These are phyloP conservation scores for Delichon dasypus DNA, from an alignment of 2,797 vertebrate species.

Conservation along the genomic window DNA sequence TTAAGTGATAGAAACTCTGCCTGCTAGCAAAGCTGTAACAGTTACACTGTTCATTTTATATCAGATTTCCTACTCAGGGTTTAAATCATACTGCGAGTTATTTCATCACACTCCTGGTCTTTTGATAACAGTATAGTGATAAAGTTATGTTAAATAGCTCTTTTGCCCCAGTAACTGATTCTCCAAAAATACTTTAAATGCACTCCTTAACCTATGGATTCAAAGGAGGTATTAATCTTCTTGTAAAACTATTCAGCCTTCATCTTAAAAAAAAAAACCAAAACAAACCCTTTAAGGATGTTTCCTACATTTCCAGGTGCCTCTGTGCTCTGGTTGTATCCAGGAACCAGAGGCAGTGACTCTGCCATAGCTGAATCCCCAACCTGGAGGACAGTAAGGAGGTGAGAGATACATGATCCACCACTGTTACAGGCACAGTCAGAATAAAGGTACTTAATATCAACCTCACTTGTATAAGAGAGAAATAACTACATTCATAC, in stretches of 20 bases:
- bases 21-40: background rate
- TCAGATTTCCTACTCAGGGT: background rate
- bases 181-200: background rate
- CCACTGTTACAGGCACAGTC: background rate
- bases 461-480: background rate
- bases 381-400: background rate
- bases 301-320: background rate
- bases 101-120: conserved; percentile 8
- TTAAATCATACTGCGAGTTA: conserved; percentile 36
- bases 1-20: conserved; percentile 20
- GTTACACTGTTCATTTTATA: conserved; percentile 39
- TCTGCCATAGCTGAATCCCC: background rate
- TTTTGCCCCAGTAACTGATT: background rate
- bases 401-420: background rate
- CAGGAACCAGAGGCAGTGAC: background rate
- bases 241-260: background rate
- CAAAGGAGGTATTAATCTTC: background rate
- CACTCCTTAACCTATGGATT: background rate
- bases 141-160: conserved; percentile 25
- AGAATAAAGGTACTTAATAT: background rate
- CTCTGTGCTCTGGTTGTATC: no score
- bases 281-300: background rate
- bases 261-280: background rate
- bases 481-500: background rate
- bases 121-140: background rate